Percentiles rank a stretch among this genome's conserved stretches.
phyloP scores from a whole-genome alignment of 2,888 invertebrate species.

The Pimpla rufipes region DNA sequence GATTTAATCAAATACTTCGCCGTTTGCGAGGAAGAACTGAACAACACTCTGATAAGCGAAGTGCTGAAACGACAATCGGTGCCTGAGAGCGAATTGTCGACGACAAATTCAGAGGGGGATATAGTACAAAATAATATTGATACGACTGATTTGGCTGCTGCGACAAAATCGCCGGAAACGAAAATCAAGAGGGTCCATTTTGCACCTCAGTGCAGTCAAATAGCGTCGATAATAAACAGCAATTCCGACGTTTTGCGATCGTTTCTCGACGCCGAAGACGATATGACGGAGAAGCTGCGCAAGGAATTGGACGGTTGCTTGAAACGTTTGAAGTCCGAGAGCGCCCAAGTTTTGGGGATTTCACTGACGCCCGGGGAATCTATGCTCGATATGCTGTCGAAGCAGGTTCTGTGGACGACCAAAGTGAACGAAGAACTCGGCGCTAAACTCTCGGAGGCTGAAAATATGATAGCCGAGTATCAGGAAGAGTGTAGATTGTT shows the following conservation, averaged over 20 bases:
- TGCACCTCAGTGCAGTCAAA: conserved; percentile 88
- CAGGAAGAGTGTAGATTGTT: conserved; percentile 86
- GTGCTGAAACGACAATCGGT: conserved; percentile 85
- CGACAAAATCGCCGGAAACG: conserved; percentile 71
- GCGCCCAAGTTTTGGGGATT: conserved; percentile 90
- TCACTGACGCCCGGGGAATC: conserved; percentile 82
- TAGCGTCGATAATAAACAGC: conserved; percentile 85
- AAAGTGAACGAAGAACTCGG: conserved; percentile 83
- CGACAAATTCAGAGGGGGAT: conserved; percentile 71
- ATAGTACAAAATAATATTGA: conserved; percentile 61
- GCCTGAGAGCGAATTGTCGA: conserved; percentile 55
- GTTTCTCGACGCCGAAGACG: conserved; percentile 86
- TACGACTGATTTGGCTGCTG: background rate
- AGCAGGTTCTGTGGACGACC: conserved; percentile 73
- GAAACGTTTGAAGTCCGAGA: conserved; percentile 89
- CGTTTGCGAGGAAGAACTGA: conserved; percentile 92
- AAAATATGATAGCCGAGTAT: conserved; percentile 85
- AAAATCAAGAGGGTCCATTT: conserved; percentile 89
- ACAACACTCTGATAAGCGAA: conserved; percentile 90
- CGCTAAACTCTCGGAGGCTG: conserved; percentile 88
- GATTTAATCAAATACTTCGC: conserved; percentile 91
- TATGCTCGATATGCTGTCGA: conserved; percentile 71
- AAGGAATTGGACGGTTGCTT: conserved; percentile 90
- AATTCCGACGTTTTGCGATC: conserved; percentile 88
- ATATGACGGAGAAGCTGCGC: conserved; percentile 87